phyloP scores from a whole-genome alignment of 2,113 vertebrate genomes.

The Prinia subflava region DNA sequence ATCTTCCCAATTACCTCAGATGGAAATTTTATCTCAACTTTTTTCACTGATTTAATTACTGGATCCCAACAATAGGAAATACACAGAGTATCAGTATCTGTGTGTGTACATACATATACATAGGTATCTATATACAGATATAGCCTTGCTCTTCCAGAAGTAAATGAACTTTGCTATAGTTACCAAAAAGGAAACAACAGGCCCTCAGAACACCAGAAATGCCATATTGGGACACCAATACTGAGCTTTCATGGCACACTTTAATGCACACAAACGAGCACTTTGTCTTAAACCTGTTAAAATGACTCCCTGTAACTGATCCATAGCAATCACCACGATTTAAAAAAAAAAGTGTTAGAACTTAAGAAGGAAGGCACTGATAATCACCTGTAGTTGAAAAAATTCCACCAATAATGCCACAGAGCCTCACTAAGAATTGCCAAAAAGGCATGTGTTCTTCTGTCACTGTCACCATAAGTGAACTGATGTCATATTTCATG shows the following conservation, averaged over 20 bases:
- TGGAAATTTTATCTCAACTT: neutral
- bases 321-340: neutral
- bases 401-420: slow-evolving; percentile 96
- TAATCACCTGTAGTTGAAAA: slow-evolving; percentile 93
- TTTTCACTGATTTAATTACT: neutral
- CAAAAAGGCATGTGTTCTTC: slow-evolving; percentile 98
- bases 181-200: neutral
- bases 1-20: neutral
- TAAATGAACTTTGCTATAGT: neutral
- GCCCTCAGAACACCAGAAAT: neutral
- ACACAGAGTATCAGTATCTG: neutral
- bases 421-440: slow-evolving; percentile 95
- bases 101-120: neutral
- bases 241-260: neutral
- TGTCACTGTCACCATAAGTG: slow-evolving; percentile 94
- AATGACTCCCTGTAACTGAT: neutral
- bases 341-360: neutral
- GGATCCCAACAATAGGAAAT: neutral
- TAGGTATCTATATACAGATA: neutral
- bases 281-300: neutral
- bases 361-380: neutral
- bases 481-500: slow-evolving; percentile 98
- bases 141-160: neutral
- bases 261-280: neutral
- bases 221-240: neutral